phyloP scores from a whole-genome alignment of 2,888 invertebrate species.

The Diachrysia chrysitis region DNA sequence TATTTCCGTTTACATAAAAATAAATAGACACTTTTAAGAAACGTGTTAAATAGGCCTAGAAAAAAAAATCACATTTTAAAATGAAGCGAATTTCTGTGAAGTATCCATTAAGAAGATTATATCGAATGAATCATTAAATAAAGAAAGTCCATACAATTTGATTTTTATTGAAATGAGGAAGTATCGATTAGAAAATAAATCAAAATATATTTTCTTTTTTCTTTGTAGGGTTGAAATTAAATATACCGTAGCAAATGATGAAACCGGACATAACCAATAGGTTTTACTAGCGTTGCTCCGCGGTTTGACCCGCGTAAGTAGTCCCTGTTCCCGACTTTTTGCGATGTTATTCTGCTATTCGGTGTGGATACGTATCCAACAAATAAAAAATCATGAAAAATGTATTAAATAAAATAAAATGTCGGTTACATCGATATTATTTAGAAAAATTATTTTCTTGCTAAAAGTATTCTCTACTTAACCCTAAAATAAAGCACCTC shows the following conservation, averaged over 20 bases:
- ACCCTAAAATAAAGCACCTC: conserved; percentile 45
- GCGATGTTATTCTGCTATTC: no score
- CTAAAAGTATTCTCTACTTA: conserved; percentile 19
- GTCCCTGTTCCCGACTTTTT: no score
- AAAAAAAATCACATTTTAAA: not conserved
- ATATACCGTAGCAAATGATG: no score
- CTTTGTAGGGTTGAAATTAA: no score
- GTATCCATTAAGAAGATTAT: not conserved
- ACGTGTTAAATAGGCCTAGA: not conserved
- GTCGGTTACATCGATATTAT: not conserved
- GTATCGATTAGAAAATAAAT: not conserved
- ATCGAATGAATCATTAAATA: not conserved
- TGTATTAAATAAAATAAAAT: no score
- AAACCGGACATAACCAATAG: no score
- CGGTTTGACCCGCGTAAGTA: no score
- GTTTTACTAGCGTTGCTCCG: no score
- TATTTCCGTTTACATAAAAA: not conserved
- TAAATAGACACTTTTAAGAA: conserved; percentile 2
- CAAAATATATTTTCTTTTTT: no score
- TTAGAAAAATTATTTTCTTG: not conserved
- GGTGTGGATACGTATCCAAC: no score
- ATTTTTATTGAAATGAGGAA: not conserved
- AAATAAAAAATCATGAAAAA: no score
- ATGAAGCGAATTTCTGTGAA: not conserved
- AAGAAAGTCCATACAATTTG: not conserved